Base-by-base conservation (phyloP, 1,140 invertebrate species). In the Parapsyche elsis region DNA sequence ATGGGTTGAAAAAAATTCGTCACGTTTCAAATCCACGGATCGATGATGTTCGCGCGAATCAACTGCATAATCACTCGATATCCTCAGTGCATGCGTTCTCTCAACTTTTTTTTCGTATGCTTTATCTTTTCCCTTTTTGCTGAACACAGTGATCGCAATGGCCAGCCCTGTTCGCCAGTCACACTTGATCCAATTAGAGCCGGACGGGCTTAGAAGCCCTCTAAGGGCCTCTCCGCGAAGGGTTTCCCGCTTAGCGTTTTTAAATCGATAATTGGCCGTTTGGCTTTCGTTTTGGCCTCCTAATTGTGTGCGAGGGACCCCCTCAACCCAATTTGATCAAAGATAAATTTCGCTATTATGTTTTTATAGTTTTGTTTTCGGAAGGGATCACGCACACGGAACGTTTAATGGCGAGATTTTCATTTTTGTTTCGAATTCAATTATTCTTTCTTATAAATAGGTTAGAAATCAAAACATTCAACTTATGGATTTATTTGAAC, bases 241-340 rank as follows among this genome's bases (percentile, higher is more conserved):
- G 81, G 81, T 80, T 82, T 80, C 79, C 81, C 77, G 78, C 81
- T 80, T 78, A 80, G 59, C 71, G 76, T 75, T 80, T 82, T 82
- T 82, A 80, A 80, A 80, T 82, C 79, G 81, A 82, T 82, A 80
- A 82, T 82, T 82, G 81, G 76, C 81, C 71, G 71, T 75, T 61
- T 44, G 71, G 71, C 71, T 81, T 81, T 53, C 80, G 76, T 73
- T 76, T 71, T 14, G 80, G 38, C 71, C 24, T 53, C 79, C 74
- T 80, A 77, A 80, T 80, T 80, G 80, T 78, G 75, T 74, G 80
- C 45, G 30, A 61, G 75, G 76, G 23, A 26, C 21, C 53, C 26
- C 24, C 64, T 53, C 64, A 24, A 24, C 64, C 64, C 57, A 46
- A 44, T 64, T 70, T 49, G 76, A 70, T 70, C 61, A 16, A 21